These are phyloP conservation scores for Epinotia demarniana DNA, from an alignment of 2,888 invertebrate species.

Conservation along the genomic window DNA sequence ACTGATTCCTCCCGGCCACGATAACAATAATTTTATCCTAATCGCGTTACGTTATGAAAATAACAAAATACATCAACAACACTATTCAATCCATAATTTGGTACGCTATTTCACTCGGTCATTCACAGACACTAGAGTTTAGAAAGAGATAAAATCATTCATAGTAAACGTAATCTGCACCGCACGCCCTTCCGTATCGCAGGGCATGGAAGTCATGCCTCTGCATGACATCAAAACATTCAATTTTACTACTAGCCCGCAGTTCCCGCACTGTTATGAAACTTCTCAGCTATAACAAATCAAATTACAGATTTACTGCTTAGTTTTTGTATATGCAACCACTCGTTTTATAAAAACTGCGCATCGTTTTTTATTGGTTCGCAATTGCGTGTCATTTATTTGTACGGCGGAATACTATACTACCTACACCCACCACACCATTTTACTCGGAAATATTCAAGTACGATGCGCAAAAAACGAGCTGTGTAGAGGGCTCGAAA, in stretches of 20 bases:
- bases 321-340: constrained; percentile 68
- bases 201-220: constrained; percentile 85
- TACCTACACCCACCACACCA: constrained; percentile 45
- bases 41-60: constrained; percentile 66
- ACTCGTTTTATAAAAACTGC: constrained; percentile 77
- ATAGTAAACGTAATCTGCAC: constrained; percentile 82
- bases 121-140: constrained; percentile 83
- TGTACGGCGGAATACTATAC: constrained; percentile 76
- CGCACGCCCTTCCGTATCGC: constrained; percentile 82
- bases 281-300: constrained; percentile 57
- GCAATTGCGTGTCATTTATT: constrained; percentile 84
- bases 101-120: constrained; percentile 83
- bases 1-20: constrained; percentile 55
- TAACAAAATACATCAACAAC: constrained; percentile 81
- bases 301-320: constrained; percentile 63
- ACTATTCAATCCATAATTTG: constrained; percentile 81
- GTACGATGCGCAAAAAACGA: constrained; percentile 47
- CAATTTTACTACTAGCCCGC: constrained; percentile 58
- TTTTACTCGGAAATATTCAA: constrained; percentile 46
- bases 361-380: constrained; percentile 81
- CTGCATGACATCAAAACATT: constrained; percentile 79
- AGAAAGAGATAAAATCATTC: constrained; percentile 85
- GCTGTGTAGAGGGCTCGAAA: constrained; percentile 42
- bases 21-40: constrained; percentile 73
- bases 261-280: constrained; percentile 61